Percentiles rank a stretch among this genome's conserved stretches.
Evolutionary conservation across 2,797 vertebrate genomes (phyloP).

Genomic region (Chanos chanos): DNA sequence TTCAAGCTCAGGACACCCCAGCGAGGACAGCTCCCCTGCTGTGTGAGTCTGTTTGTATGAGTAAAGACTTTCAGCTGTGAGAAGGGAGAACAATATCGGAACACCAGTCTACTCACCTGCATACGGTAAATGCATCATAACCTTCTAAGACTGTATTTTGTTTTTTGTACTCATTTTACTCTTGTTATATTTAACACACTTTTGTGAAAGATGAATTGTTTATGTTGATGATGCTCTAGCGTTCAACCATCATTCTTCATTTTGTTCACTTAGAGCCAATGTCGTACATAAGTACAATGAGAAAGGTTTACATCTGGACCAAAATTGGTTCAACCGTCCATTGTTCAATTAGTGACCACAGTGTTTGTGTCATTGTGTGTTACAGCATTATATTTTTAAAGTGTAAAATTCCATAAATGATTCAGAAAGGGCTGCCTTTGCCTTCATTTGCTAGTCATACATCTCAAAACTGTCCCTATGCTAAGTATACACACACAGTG

Average conservation of each 20-base stretch:
- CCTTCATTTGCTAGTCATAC: slow-evolving; percentile 2
- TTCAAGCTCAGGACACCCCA: slow-evolving; percentile 31
- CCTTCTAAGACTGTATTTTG: not conserved
- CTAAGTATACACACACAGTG: slow-evolving; percentile 24
- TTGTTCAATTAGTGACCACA: no score
- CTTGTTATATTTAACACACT: not conserved
- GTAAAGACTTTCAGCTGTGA: slow-evolving; percentile 10
- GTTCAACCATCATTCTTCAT: no score
- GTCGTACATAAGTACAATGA: no score
- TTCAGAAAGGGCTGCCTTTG: no score
- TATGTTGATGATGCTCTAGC: no score
- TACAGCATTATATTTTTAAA: no score
- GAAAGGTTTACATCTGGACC: no score
- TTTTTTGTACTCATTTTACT: not conserved
- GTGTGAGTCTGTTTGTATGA: not conserved
- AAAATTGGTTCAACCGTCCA: no score
- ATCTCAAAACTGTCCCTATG: slow-evolving; percentile 11
- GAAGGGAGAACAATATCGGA: slow-evolving; percentile 9
- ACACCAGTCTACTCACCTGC: slow-evolving; percentile 2
- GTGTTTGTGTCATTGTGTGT: no score
- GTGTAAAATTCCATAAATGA: no score
- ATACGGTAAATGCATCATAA: slow-evolving; percentile 1
- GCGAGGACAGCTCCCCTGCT: slow-evolving; percentile 18
- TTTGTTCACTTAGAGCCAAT: no score
- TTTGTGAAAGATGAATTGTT: no score